Base-by-base conservation (phyloP, 2,888 invertebrate genomes). In the Apotomis turbidana region DNA sequence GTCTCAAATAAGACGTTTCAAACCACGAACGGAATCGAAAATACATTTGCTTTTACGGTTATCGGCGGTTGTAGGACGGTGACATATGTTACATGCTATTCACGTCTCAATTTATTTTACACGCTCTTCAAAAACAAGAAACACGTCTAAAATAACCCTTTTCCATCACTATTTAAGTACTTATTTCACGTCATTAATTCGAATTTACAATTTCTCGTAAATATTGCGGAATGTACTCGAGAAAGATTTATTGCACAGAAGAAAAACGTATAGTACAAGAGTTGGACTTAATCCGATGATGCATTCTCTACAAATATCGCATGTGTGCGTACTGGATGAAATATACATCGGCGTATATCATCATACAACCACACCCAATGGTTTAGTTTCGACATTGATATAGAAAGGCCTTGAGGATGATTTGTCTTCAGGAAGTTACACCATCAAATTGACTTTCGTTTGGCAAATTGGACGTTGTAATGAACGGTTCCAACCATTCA, bases 1-100 rank as follows among this genome's bases (percentile, higher is more conserved):
- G 83, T 82, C 87, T 85, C 83, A 85, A 91, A 87, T 89, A 85
- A 90, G 89, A 86, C 87, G 86, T 88, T 87, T 78, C 74, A 76
- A 77, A 79, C 76, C 77, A 77, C 75, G 75, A 76, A 69, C 72
- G 73, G 68, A 70, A 73, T 76, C 64, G 75, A 68, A 75, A 66
- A 68, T 71, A 52, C 76, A 76, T 76, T 76, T 75, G 67, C 70
- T 70, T 69, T 72, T 72, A 72, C 51, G 51, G 57, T 61, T 71
- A 71, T 66, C 61, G 66, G 27, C 51, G 61, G 55, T 67, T 55
- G 71, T 67, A 61, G 44, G 57, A 51, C 49, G 15, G 27, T 52
- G 67, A 71, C 71, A 57, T 51, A 15, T 62, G 27, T 68, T 67
- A 41, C 49, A 36, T 41, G 41, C 3, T 12, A 36, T 70, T 60